phyloP scores from a whole-genome alignment of 2,888 invertebrate species.

The Ophioninae sp. region DNA sequence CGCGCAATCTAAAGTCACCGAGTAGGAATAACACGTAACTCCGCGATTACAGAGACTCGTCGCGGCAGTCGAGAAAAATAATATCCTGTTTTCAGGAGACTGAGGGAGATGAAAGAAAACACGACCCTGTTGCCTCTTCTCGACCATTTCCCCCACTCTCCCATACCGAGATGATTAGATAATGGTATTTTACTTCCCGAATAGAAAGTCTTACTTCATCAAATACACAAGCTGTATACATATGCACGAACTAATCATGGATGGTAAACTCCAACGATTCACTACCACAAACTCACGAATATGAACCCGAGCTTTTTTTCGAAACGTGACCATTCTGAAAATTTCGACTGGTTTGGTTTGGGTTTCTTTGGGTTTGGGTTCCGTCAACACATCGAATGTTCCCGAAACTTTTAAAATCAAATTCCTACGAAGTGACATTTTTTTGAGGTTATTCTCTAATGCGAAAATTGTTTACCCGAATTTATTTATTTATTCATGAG shows the following conservation, averaged over 20 bases:
- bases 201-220: slow-evolving; percentile 76
- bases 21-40: slow-evolving; percentile 61
- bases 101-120: slow-evolving; percentile 56
- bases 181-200: slow-evolving; percentile 75
- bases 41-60: slow-evolving; percentile 60
- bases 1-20: slow-evolving; percentile 48
- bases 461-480: background rate
- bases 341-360: background rate
- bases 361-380: background rate
- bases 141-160: slow-evolving; percentile 2
- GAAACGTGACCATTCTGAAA: background rate
- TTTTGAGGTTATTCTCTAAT: background rate
- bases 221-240: slow-evolving; percentile 14
- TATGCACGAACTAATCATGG: background rate
- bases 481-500: background rate
- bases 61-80: slow-evolving; percentile 47
- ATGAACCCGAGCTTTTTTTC: background rate
- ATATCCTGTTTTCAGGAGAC: slow-evolving; percentile 14
- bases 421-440: too few relatives aligned
- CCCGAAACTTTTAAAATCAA: too few relatives aligned
- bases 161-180: slow-evolving; percentile 72
- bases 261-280: background rate
- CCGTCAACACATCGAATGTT: background rate
- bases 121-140: slow-evolving; percentile 61
- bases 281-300: background rate